These are phyloP conservation scores for Crossaster papposus DNA, from an alignment of 53 echinoderm and acorn worm species.

Conservation along the genomic window DNA sequence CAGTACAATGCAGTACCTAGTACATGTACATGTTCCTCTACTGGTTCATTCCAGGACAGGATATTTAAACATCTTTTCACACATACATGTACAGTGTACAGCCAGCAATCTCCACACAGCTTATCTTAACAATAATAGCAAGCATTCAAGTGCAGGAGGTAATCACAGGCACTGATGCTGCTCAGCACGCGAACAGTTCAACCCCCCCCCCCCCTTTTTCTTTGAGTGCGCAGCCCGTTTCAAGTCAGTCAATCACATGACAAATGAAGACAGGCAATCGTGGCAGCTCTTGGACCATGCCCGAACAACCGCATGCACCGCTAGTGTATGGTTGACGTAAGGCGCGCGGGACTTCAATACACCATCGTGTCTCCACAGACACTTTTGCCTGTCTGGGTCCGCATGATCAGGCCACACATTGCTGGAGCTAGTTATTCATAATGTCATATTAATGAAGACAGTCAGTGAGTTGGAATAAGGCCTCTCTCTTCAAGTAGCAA, in stretches of 20 bases:
- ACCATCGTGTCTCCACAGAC: slow-evolving; percentile 56
- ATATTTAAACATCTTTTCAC: slow-evolving; percentile 61
- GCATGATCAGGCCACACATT: slow-evolving; percentile 38
- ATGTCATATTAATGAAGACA: slow-evolving; percentile 64
- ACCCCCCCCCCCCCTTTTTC: not conserved
- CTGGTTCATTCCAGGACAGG: not conserved
- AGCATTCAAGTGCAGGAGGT: slow-evolving; percentile 32
- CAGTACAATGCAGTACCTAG: too few species aligned
- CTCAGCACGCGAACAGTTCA: not conserved
- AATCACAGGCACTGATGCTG: slow-evolving; percentile 42
- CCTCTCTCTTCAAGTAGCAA: not conserved
- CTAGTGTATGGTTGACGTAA: slow-evolving; percentile 24
- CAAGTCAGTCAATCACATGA: slow-evolving; percentile 65
- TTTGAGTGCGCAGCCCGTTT: slow-evolving; percentile 52
- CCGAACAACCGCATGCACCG: not conserved
- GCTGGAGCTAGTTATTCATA: slow-evolving; percentile 57
- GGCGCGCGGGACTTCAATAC: slow-evolving; percentile 50
- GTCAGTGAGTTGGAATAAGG: slow-evolving; percentile 6
- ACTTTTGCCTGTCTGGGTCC: slow-evolving; percentile 55
- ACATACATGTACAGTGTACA: slow-evolving; percentile 38
- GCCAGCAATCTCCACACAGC: slow-evolving; percentile 30
- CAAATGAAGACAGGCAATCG: slow-evolving; percentile 58
- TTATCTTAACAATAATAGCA: slow-evolving; percentile 32
- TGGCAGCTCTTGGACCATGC: slow-evolving; percentile 35
- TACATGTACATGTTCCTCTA: not conserved